These are phyloP conservation scores for Notospermus geniculatus DNA, from an alignment of 1,140 invertebrate species.

Conservation along the genomic window DNA sequence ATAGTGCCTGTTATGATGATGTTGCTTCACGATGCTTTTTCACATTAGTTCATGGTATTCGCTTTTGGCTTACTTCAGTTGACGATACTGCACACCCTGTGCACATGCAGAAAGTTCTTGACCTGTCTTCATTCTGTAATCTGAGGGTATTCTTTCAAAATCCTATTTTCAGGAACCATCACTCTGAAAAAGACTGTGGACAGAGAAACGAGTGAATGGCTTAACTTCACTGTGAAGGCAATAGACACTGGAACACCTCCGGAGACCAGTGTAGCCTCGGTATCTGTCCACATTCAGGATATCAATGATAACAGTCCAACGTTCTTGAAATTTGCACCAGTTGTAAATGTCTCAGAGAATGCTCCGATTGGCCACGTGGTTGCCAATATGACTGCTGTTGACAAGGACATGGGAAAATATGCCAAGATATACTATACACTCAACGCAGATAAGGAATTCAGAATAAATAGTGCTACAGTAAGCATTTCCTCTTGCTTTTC, in stretches of 20 bases:
- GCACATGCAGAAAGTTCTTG: too few relatives aligned
- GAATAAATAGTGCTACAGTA: conserved; percentile 73
- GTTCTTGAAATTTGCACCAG: conserved; percentile 25
- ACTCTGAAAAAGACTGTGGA: conserved; percentile 34
- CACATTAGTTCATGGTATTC: too few relatives aligned
- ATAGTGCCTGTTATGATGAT: too few relatives aligned
- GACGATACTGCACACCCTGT: too few relatives aligned
- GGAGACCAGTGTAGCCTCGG: conserved; percentile 31
- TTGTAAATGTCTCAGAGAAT: conserved; percentile 65
- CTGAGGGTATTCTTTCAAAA: conserved; percentile 23
- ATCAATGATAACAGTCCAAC: conserved; percentile 43
- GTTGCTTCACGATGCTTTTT: too few relatives aligned
- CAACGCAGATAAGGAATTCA: conserved; percentile 74
- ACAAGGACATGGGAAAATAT: conserved; percentile 83
- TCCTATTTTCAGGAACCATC: conserved; percentile 26
- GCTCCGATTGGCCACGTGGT: conserved; percentile 70
- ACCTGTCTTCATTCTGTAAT: too few relatives aligned
- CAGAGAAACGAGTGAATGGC: conserved; percentile 24
- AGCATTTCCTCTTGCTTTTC: conserved; percentile 20
- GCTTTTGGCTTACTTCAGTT: too few relatives aligned
- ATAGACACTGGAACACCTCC: neutral
- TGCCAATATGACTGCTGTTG: conserved; percentile 71
- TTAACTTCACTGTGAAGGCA: conserved; percentile 14
- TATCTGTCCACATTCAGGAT: conserved; percentile 35
- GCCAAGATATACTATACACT: conserved; percentile 87